These are phyloP conservation scores for Australoheros scitulus DNA, from an alignment of 2,113 vertebrate species.

Conservation along the genomic window DNA sequence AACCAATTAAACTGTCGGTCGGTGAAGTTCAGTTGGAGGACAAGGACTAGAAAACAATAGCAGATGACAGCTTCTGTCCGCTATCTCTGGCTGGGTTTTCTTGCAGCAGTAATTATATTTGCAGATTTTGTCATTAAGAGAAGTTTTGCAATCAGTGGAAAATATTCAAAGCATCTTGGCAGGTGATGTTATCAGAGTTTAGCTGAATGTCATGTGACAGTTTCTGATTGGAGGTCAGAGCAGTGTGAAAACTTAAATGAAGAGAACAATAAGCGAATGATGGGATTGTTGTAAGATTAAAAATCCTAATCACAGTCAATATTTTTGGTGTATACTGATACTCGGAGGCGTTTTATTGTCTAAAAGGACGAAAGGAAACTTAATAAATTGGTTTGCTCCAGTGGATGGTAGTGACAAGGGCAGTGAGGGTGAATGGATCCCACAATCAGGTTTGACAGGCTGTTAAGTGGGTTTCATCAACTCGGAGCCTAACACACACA, in stretches of 20 bases:
- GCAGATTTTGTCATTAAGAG: conserved; percentile 80
- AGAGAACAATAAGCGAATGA: conserved; percentile 12
- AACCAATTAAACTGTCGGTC: conserved; percentile 81
- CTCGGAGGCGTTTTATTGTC: fast-evolving
- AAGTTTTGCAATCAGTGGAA: conserved; percentile 70
- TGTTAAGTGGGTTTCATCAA: conserved; percentile 9
- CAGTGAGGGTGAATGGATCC: conserved; percentile 3
- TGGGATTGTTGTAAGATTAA: neutral
- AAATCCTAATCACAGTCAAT: neutral
- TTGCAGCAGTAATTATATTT: conserved; percentile 77
- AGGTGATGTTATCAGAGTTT: conserved; percentile 52
- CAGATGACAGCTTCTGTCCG: conserved; percentile 64
- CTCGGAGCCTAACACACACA: neutral
- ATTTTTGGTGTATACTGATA: neutral
- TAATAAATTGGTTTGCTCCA: neutral
- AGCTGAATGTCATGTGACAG: conserved; percentile 48
- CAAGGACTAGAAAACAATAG: conserved; percentile 69
- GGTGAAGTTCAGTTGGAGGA: conserved; percentile 83
- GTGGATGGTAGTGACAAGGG: conserved; percentile 1
- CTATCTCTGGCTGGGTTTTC: conserved; percentile 70
- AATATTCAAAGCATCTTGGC: conserved; percentile 53
- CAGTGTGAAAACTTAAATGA: conserved; percentile 39
- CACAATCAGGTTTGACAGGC: conserved; percentile 17
- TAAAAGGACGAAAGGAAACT: conserved; percentile 6
- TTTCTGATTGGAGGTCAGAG: conserved; percentile 48